Base-by-base conservation (phyloP, 2,797 vertebrate species). In the Manis javanica region DNA sequence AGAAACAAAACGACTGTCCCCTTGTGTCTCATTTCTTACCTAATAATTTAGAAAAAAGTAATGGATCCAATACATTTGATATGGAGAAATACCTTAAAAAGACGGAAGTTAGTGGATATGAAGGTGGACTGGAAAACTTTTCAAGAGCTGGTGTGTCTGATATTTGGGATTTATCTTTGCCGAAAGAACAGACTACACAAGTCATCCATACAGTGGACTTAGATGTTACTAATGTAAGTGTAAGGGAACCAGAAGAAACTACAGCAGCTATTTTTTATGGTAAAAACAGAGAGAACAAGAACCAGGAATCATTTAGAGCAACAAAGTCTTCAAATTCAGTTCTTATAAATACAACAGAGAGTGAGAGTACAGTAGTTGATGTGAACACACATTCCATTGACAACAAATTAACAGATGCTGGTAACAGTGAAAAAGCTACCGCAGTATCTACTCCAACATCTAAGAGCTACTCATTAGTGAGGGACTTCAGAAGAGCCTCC, bases 71-170 rank as follows among this genome's bases (percentile, higher is more conserved):
- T 87, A 93, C 78, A n/a, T 98, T 99, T 91, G 99, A 99, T 98
- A 98, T 99, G 93, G 99, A 99, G 96, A 99, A 99, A 98, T 99
- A 99, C 95, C 98, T 99, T 71, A 99, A 98, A 97, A 99, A 98
- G 98, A 98, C 98, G 1, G 98, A 99, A 3, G 63, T 98, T 15
- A 78, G 53, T 39, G 97, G 96, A 82, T 98, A 77, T 59, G 98
- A 98, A 97, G 98, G 95, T 87, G 96, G 97, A 31, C 68, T 49
- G 0, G 98, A 98, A 92, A 98, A 95, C 26, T 21, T 92, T 82
- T 49, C 90, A 68, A 98, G 95, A 94, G 39, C 81, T 23, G 91
- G 90, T 37, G 23, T 77, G 0, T 97, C 98, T 93, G 69, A 94
- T 89, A 13, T 90, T 57, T 95, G 95, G 97, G 97, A 98, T 95